Evolutionary conservation across 2,888 invertebrate species (phyloP), one percentile per base, ranked within the genome.

Genomic region (Panopea generosa): DNA sequence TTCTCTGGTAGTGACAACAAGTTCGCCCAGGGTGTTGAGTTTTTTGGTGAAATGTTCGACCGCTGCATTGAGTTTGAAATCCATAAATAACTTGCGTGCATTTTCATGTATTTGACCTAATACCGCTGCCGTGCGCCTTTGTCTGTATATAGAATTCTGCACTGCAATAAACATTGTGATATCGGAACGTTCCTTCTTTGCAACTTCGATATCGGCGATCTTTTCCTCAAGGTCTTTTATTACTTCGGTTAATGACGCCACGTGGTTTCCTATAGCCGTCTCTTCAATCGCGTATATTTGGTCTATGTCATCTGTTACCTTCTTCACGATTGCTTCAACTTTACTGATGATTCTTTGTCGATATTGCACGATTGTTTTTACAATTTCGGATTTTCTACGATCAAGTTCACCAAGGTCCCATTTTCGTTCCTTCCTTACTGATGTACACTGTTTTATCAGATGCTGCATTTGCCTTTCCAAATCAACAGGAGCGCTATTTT

Each of bases 111-210:
- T 62, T 22, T 63, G 4, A 33, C 33, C 4, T 11, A 33, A 33
- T 11, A 33, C 33, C 11, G 33, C 33, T 7, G 33, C 33, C 11
- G 33, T 7, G 11, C 33, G 33, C 11, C 33, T 33, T 33, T 33
- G 33, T 33, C 11, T 76, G 76, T 29, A 52, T 61, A 2, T 66
- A 47, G 14, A 60, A 22, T 0, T 65, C 70, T 76, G 76, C 4
- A 71, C 71, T 1, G 67, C 49, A 24, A 76, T 45, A 40, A 71
- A 76, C 62, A 71, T 16, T 11, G 60, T 38, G 2, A 76, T 20
- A 26, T 71, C 67, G 26, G 49, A 45, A 14, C 53, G 27, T n/a
- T 52, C 62, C 11, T 45, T 52, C 20, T 67, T 62, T 18, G 61
- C 62, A 16, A 43, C 55, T 16, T 63, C 67, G 2, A 76, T 57